Conservation (phyloP, 2,888 invertebrate species). For the Neuroscelio doddi region DNA sequence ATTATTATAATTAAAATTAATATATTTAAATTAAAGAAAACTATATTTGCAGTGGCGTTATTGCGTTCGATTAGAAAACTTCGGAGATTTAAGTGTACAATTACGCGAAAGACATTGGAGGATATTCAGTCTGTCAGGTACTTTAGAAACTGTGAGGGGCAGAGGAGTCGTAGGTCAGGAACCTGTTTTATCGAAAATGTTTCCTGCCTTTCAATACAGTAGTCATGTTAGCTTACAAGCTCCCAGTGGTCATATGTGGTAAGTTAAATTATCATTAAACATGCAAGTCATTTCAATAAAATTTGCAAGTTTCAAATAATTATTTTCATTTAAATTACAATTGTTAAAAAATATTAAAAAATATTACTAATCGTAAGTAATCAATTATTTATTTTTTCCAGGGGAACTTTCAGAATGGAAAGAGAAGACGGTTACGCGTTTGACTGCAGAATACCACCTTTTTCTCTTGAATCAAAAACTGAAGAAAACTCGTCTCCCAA, state of each 20-base stretch:
- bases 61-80: conserved; percentile 96
- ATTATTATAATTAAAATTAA: too few relatives aligned
- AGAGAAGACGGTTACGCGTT: conserved; percentile 97
- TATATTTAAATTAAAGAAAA: too few relatives aligned
- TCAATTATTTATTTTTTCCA: conserved; percentile 60
- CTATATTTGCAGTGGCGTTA: conserved; percentile 88
- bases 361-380: too few relatives aligned
- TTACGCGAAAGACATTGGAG: conserved; percentile 98
- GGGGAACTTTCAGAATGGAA: conserved; percentile 98
- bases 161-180: conserved; percentile 99
- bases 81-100: conserved; percentile 91
- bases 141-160: conserved; percentile 94
- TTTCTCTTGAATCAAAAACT: conserved; percentile 95
- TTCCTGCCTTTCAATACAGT: conserved; percentile 98
- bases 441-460: conserved; percentile 98
- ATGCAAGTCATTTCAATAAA: too few relatives aligned
- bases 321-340: too few relatives aligned
- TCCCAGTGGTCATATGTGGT: conserved; percentile 99
- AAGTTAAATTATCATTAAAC: too few relatives aligned
- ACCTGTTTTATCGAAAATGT: conserved; percentile 88
- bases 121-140: conserved; percentile 94
- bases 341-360: too few relatives aligned
- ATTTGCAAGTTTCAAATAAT: too few relatives aligned
- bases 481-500: conserved; percentile 75
- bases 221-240: conserved; percentile 98